phyloP scores from a whole-genome alignment of 92 coral and sea anemone genomes.

The Isaurus tuberculatus region DNA sequence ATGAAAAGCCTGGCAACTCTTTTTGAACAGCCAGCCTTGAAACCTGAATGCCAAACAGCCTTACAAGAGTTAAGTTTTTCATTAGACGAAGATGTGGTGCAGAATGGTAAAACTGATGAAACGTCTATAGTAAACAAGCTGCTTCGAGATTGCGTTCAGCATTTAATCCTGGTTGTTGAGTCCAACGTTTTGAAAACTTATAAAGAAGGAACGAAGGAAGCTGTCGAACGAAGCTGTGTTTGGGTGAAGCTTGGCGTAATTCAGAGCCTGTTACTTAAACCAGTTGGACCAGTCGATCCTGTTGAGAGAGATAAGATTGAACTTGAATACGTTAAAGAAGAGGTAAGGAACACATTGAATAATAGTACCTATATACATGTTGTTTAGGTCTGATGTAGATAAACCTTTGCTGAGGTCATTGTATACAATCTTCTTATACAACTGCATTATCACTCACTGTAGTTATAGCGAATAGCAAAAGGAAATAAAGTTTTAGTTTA shows the following conservation, averaged over 20 bases:
- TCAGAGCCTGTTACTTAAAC: constrained; percentile 71
- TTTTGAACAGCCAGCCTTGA: background rate
- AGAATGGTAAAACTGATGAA: background rate
- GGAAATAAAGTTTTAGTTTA: no score
- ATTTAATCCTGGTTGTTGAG: background rate
- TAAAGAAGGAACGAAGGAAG: background rate
- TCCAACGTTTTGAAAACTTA: background rate
- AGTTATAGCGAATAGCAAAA: no score
- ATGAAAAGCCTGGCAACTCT: background rate
- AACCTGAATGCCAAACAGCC: background rate
- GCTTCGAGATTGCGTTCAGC: background rate
- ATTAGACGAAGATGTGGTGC: background rate
- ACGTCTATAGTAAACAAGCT: background rate
- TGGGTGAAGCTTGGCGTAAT: constrained; percentile 87
- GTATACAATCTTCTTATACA: no score
- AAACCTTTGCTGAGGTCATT: no score
- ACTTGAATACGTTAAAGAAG: constrained; percentile 67
- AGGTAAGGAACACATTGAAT: constrained; percentile 67
- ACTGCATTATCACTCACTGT: no score
- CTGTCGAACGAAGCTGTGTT: constrained; percentile 63
- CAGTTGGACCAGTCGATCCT: constrained; percentile 97
- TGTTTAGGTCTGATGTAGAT: no score
- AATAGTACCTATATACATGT: no score
- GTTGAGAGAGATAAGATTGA: constrained; percentile 78
- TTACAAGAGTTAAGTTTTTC: background rate